Evolutionary conservation across 2,797 vertebrate species (phyloP).

Genomic region (Cynopterus sphinx): DNA sequence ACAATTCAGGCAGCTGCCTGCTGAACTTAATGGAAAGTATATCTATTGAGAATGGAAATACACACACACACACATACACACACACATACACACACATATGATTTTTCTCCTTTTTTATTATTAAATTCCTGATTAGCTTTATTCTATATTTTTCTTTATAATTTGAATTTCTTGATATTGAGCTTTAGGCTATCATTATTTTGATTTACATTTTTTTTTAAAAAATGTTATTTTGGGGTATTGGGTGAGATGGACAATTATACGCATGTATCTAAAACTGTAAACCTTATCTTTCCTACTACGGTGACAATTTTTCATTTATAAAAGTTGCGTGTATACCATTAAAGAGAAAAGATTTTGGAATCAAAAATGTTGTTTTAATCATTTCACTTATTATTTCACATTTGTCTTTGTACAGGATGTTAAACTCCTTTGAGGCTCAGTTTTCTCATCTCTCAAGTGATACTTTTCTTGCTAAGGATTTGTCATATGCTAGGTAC

Average conservation of each 20-base stretch:
- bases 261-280: background rate
- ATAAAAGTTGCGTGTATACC: background rate
- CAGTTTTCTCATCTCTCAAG: background rate
- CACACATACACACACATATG: background rate
- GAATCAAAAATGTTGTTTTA: background rate
- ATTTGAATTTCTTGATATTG: background rate
- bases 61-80: no score
- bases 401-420: background rate
- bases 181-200: background rate
- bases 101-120: background rate
- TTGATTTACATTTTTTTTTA: background rate
- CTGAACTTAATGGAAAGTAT: constrained; percentile 57
- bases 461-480: background rate
- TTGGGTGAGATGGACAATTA: background rate
- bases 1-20: constrained; percentile 56
- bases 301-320: background rate
- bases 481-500: background rate
- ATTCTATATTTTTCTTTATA: background rate
- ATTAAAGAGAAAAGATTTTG: background rate
- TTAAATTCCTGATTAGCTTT: background rate
- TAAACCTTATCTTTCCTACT: background rate
- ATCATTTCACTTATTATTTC: background rate
- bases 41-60: constrained; percentile 31
- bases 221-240: background rate
- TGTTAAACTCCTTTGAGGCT: background rate